phyloP scores from a whole-genome alignment of 1,140 invertebrate genomes.

The Anastrepha ludens region DNA sequence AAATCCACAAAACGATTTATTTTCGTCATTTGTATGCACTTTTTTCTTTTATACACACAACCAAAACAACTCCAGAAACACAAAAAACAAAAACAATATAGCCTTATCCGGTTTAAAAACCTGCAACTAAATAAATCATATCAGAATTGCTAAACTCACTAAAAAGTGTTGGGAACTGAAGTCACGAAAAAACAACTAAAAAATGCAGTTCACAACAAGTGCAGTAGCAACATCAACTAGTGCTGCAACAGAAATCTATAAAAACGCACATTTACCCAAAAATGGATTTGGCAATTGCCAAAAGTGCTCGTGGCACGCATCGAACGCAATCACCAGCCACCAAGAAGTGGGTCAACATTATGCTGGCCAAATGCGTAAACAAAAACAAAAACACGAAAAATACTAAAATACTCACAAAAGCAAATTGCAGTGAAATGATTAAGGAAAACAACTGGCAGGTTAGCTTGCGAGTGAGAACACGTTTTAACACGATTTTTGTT shows the following conservation, averaged over 20 bases:
- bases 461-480: background rate
- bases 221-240: background rate
- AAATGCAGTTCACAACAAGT: slow-evolving; percentile 23
- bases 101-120: slow-evolving; percentile 36
- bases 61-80: background rate
- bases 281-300: slow-evolving; percentile 45
- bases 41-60: background rate
- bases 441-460: slow-evolving; percentile 10
- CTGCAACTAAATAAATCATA: slow-evolving; percentile 44
- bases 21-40: background rate
- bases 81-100: background rate
- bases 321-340: slow-evolving; percentile 17
- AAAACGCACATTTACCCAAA: slow-evolving; percentile 45
- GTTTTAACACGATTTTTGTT: background rate
- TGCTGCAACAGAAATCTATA: background rate
- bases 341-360: slow-evolving; percentile 50
- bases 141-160: slow-evolving; percentile 26
- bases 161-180: background rate
- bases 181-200: background rate
- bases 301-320: slow-evolving; percentile 22
- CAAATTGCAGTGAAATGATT: slow-evolving; percentile 34
- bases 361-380: slow-evolving; percentile 5
- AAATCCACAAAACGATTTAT: background rate
- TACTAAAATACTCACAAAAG: background rate
- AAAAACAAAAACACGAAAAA: background rate